Base-by-base conservation (phyloP, 2,888 invertebrate species). In the Ormyrus rosae region DNA sequence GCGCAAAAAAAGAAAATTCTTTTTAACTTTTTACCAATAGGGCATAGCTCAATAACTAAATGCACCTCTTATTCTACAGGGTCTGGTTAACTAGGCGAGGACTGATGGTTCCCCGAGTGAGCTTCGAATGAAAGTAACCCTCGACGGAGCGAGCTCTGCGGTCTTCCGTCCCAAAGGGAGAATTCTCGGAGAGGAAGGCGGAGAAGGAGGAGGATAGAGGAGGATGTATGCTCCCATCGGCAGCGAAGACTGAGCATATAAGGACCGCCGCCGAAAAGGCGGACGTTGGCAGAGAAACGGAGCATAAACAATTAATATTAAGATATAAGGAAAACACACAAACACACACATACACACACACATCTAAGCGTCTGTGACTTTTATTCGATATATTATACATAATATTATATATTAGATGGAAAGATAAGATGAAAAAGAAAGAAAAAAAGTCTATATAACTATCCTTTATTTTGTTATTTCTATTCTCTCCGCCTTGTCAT, bases 61-160 rank as follows among this genome's bases (percentile, higher is more conserved):
- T 10, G n/a, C 13, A 6, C 11, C 51, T 63, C 6, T 67, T 83
- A 92, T 91, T 0, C 34, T 34, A 3, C 91, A 95, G 95, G 5
- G 93, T 96, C 76, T 96, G 96, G 96, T 91, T 96, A 86, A 95
- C 94, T 91, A 90, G 90, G 86, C 88, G 90, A 83, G 90, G 90
- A 70, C 83, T 90, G 75, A 85, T 90, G 84, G 85, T 89, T 84
- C 85, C 90, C 50, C 88, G 88, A 53, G 87, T 90, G 13, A 86
- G 89, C 73, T 89, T 89, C 76, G 88, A 90, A 86, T 89, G 88
- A 82, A 64, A 78, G 34, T 45, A 46, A 50, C 65, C 48, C 63
- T 63, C 53, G 45, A 53, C 5, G 60, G 60, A 70, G 34, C 50
- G 60, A 48, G 19, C 45, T n/a, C 6, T 45, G 46, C 34, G 34